Evolutionary conservation across 1,140 invertebrate genomes (phyloP).

Genomic region (Calliphora vicina): DNA sequence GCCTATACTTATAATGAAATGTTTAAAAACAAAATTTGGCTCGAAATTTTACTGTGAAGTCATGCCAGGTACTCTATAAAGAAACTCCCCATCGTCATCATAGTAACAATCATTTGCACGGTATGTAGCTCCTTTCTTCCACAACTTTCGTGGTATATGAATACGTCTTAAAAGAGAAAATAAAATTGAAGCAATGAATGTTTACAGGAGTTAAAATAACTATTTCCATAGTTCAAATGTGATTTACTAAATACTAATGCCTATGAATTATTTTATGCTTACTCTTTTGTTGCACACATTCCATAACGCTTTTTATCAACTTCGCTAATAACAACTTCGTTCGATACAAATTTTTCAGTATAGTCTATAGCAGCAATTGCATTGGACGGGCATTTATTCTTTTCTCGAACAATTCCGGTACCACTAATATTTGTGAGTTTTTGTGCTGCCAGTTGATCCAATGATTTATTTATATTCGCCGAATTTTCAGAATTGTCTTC

Average conservation of each 20-base stretch:
- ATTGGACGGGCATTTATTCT: not conserved
- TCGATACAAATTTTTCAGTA: slow-evolving; percentile 59
- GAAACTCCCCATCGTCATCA: slow-evolving; percentile 77
- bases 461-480: too few species aligned
- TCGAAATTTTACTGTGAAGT: slow-evolving; percentile 36
- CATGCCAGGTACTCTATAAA: slow-evolving; percentile 77
- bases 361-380: slow-evolving; percentile 41
- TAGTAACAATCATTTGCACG: slow-evolving; percentile 80
- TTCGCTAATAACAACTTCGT: slow-evolving; percentile 51
- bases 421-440: slow-evolving; percentile 45
- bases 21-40: not conserved
- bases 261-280: too few species aligned
- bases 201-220: too few species aligned
- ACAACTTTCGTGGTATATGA: slow-evolving; percentile 70
- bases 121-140: slow-evolving; percentile 71
- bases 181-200: not conserved
- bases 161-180: slow-evolving; percentile 62
- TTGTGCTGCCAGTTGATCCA: not conserved
- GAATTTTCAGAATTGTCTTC: not conserved
- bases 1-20: too few species aligned
- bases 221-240: too few species aligned
- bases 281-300: slow-evolving; percentile 60
- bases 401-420: slow-evolving; percentile 42
- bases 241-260: too few species aligned
- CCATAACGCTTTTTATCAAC: slow-evolving; percentile 52